Conservation (phyloP, 2,888 invertebrate genomes). For the Tenthredo amoena region DNA sequence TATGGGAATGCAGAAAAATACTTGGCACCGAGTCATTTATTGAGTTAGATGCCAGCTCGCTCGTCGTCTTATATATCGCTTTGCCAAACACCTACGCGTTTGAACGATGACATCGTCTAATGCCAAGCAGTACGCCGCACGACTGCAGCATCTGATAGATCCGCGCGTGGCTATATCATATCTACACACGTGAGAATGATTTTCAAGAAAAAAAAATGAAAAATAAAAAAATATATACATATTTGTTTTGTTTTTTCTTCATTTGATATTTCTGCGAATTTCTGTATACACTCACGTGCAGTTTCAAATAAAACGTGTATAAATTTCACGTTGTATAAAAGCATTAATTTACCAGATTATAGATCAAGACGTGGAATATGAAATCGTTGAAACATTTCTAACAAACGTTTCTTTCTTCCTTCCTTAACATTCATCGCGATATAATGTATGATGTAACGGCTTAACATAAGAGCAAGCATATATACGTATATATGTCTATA, state of each 20-base stretch:
- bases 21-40: not conserved
- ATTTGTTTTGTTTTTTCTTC: not conserved
- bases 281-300: not conserved
- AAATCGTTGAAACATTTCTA: not conserved
- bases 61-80: not conserved
- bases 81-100: not conserved
- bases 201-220: not conserved
- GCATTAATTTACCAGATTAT: not conserved
- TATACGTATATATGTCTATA: not conserved
- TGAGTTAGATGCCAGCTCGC: not conserved
- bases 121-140: not conserved
- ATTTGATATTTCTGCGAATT: not conserved
- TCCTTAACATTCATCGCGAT: not conserved
- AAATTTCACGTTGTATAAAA: not conserved
- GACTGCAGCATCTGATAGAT: not conserved
- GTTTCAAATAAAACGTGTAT: not conserved
- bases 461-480: not conserved
- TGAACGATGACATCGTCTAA: not conserved
- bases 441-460: slow-evolving; percentile 4
- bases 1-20: not conserved
- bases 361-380: not conserved
- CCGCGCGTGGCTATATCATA: not conserved
- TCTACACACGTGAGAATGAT: not conserved
- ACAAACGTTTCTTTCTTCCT: not conserved
- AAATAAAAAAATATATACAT: not conserved